phyloP scores from a whole-genome alignment of 2,888 invertebrate genomes.

The Cryptus viduatorius region DNA sequence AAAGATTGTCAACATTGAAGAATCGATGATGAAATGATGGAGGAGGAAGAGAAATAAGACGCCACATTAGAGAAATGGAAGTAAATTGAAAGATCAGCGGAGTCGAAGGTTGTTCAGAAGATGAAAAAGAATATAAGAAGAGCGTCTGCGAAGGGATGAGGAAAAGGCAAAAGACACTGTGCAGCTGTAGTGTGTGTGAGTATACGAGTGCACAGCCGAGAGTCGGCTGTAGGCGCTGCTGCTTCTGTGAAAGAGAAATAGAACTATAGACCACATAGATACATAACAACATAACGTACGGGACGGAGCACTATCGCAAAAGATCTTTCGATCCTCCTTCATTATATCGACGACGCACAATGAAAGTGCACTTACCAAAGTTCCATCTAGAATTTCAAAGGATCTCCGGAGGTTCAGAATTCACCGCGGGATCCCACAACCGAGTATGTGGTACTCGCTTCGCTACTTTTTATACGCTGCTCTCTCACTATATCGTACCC shows the following conservation, averaged over 20 bases:
- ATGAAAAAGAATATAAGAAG: neutral
- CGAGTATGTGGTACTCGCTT: slow-evolving; percentile 13
- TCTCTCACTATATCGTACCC: neutral
- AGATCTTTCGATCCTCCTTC: slow-evolving; percentile 30
- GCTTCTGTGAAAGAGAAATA: neutral
- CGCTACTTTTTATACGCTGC: slow-evolving; percentile 41
- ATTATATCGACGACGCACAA: slow-evolving; percentile 50
- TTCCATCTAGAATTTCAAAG: slow-evolving; percentile 42
- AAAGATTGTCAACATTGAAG: neutral
- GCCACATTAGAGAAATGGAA: slow-evolving; percentile 6
- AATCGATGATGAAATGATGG: slow-evolving; percentile 3
- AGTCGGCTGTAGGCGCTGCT: neutral
- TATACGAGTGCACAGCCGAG: neutral
- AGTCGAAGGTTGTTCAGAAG: neutral
- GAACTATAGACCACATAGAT: neutral
- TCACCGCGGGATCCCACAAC: neutral
- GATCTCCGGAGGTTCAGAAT: slow-evolving; percentile 29
- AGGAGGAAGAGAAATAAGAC: neutral
- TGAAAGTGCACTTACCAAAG: slow-evolving; percentile 53
- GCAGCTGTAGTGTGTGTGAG: neutral
- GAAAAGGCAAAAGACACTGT: slow-evolving; percentile 13
- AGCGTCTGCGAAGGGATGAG: neutral
- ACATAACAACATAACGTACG: slow-evolving; percentile 8
- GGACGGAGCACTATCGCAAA: slow-evolving; percentile 6
- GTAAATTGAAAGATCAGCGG: neutral